A percentile compares a stretch with the other conserved stretches of the same genome.
These are phyloP conservation scores for Circaetus cinerascens DNA, from an alignment of 2,113 vertebrate species.

Conservation along the genomic window DNA sequence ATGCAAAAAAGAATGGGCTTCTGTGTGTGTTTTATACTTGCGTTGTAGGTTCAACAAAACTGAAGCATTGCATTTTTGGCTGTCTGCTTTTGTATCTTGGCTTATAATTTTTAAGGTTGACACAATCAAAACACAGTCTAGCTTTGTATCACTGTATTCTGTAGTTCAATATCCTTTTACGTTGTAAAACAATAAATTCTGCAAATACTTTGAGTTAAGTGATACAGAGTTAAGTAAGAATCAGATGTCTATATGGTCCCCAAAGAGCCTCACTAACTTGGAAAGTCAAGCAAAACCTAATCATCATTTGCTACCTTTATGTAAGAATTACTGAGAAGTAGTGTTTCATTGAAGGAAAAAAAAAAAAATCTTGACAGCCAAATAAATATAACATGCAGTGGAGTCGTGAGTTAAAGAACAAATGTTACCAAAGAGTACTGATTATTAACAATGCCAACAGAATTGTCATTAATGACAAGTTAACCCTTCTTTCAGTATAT, in stretches of 20 bases:
- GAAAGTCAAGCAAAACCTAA: neutral
- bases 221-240: neutral
- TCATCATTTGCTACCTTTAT: neutral
- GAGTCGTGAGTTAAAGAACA: neutral
- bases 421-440: neutral
- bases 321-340: neutral
- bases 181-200: neutral
- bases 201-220: neutral
- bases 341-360: neutral
- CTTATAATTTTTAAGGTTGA: neutral
- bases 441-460: neutral
- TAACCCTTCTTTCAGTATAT: neutral
- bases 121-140: neutral
- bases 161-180: neutral
- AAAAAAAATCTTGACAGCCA: neutral
- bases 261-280: neutral
- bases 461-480: neutral
- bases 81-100: neutral
- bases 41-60: neutral
- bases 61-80: neutral
- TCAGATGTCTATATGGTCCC: neutral
- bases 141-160: neutral
- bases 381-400: neutral
- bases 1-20: neutral
- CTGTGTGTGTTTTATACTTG: neutral